Conservation (phyloP, 1,140 invertebrate genomes). For the Magallana ariakensis region DNA sequence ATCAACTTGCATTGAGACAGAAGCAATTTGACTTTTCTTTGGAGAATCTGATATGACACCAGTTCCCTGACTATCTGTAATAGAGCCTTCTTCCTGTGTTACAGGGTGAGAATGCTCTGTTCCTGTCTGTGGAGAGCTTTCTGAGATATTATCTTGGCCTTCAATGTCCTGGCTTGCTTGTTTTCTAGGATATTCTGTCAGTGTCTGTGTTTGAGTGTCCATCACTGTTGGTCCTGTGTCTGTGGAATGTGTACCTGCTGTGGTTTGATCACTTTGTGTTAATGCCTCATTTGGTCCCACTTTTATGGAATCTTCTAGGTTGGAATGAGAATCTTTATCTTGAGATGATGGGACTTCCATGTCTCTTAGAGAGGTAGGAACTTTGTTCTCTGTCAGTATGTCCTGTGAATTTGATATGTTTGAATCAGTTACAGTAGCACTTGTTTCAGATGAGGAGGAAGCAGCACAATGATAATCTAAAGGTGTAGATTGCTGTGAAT, state of each 20-base stretch:
- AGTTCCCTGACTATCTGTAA: neutral
- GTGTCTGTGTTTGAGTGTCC: no score
- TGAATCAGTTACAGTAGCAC: neutral
- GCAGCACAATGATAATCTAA: neutral
- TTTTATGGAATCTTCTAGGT: neutral
- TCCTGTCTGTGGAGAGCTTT: neutral
- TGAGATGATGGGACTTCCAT: slow-evolving; percentile 4
- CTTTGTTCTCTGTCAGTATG: neutral
- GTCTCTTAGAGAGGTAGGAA: neutral
- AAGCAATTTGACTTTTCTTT: slow-evolving; percentile 1
- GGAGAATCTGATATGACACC: neutral
- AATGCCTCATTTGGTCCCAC: neutral
- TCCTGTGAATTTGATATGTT: neutral
- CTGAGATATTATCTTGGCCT: neutral
- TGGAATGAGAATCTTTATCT: slow-evolving; percentile 11
- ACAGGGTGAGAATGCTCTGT: neutral
- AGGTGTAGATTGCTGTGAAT: neutral
- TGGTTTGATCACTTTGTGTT: neutral
- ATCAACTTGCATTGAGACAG: neutral
- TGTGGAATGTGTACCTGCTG: neutral
- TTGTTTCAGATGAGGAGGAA: slow-evolving; percentile 5
- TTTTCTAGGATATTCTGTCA: no score
- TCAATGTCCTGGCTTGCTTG: neutral
- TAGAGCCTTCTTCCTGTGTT: neutral
- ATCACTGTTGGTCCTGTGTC: neutral